A percentile compares a stretch with the other conserved stretches of the same genome.
Conservation (phyloP, 2,888 invertebrate species). For the Orchesella flavescens region DNA sequence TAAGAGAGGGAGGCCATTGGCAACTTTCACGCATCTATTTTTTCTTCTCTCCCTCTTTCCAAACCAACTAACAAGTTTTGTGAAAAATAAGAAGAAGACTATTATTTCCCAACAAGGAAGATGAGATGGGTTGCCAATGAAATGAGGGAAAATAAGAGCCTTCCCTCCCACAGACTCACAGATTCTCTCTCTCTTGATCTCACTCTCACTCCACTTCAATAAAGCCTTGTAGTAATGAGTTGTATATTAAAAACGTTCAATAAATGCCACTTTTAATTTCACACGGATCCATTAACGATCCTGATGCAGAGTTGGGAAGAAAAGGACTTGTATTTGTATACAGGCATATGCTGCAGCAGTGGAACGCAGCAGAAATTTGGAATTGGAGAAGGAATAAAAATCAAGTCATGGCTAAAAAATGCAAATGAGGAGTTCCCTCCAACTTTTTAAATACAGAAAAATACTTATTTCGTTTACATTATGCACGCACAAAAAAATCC, state of each 20-base stretch:
- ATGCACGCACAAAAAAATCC: too few relatives aligned
- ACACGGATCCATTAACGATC: slow-evolving; percentile 55
- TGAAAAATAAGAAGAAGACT: not conserved
- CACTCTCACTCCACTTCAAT: slow-evolving; percentile 21
- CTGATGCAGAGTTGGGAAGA: not conserved
- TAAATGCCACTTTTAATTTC: slow-evolving; percentile 66
- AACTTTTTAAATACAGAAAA: too few relatives aligned
- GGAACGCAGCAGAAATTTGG: not conserved
- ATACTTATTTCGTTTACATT: too few relatives aligned
- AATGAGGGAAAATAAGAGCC: not conserved
- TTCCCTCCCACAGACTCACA: not conserved
- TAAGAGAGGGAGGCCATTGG: not conserved
- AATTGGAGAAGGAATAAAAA: not conserved
- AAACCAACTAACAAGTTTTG: not conserved
- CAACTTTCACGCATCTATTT: slow-evolving; percentile 6
- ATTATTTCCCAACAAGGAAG: not conserved
- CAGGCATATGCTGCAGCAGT: not conserved
- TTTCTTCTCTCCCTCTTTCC: not conserved
- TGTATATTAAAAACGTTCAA: slow-evolving; percentile 42
- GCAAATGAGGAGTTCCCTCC: slow-evolving; percentile 17
- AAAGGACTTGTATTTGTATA: not conserved
- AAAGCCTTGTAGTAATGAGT: slow-evolving; percentile 23
- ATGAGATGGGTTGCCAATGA: not conserved
- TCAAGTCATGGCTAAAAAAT: slow-evolving; percentile 40
- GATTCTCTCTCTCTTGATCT: slow-evolving; percentile 1